A percentile compares a stretch with the other conserved stretches of the same genome.
Evolutionary conservation across 2,113 vertebrate genomes (phyloP).

Genomic region (Eleginops maclovinus): DNA sequence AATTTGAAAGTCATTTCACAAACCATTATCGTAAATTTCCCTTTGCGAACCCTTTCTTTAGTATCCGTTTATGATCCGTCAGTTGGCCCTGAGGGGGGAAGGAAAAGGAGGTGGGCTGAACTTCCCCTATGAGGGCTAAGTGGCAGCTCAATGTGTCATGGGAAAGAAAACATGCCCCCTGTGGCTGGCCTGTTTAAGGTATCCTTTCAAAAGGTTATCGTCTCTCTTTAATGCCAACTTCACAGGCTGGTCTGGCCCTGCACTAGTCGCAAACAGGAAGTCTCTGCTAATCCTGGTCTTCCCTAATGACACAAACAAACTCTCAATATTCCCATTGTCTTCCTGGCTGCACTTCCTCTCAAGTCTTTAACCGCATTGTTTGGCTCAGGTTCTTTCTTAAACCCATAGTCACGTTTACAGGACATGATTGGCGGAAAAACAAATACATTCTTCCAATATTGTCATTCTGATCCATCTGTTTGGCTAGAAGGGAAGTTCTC

Average conservation of each 20-base stretch:
- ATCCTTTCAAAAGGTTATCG: constrained; percentile 66
- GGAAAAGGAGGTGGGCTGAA: constrained; percentile 25
- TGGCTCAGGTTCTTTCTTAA: background rate
- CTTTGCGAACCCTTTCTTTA: constrained; percentile 46
- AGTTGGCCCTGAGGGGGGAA: constrained; percentile 27
- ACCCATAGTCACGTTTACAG: background rate
- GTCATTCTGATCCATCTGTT: background rate
- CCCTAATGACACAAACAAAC: constrained; percentile 73
- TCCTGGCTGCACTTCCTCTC: constrained; percentile 48
- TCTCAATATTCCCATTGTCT: constrained; percentile 71
- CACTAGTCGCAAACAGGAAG: constrained; percentile 76
- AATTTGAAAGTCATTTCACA: constrained; percentile 78
- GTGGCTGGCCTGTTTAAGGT: constrained; percentile 62
- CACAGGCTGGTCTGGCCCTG: constrained; percentile 60
- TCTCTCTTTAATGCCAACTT: constrained; percentile 71
- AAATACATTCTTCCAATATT: background rate
- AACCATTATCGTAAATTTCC: constrained; percentile 74
- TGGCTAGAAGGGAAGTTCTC: background rate
- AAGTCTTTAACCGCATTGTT: constrained; percentile 14
- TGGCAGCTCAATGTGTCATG: constrained; percentile 77
- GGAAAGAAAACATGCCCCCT: constrained; percentile 76
- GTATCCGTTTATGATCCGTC: constrained; percentile 76
- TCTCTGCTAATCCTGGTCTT: constrained; percentile 69
- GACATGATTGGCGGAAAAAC: background rate
- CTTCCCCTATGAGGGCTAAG: constrained; percentile 55